These are phyloP conservation scores for Microchrysa polita DNA, from an alignment of 2,888 invertebrate genomes.

Conservation along the genomic window DNA sequence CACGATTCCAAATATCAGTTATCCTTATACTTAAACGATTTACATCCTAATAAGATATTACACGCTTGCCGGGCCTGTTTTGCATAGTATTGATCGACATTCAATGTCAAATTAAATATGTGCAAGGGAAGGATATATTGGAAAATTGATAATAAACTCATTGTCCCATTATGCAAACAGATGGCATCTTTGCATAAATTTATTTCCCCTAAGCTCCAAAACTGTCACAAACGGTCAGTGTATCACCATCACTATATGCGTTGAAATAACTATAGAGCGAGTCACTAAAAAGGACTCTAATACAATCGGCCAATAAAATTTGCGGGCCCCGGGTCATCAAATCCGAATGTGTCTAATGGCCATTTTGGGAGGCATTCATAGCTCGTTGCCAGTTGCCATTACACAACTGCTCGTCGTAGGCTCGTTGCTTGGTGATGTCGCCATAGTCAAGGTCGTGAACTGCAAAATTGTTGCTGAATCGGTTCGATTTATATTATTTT, in stretches of 20 bases:
- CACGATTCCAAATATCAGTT: no score
- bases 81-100: neutral
- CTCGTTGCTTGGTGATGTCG: no score
- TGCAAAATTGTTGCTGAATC: conserved; percentile 35
- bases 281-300: neutral
- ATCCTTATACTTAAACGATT: no score
- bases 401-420: no score
- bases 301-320: conserved; percentile 1
- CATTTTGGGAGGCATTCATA: conserved; percentile 28
- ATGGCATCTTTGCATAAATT: conserved; percentile 1
- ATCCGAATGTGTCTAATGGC: conserved; percentile 29
- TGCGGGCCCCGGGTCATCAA: neutral
- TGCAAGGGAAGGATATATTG: neutral
- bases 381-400: no score
- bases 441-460: conserved; percentile 10
- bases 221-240: neutral
- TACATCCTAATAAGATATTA: no score
- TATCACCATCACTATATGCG: neutral
- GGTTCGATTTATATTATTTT: conserved; percentile 32
- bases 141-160: conserved; percentile 4
- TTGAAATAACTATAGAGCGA: neutral
- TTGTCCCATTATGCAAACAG: neutral
- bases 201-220: neutral
- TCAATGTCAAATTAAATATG: conserved; percentile 3
- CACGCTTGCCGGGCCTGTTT: neutral